Evolutionary conservation across 2,888 invertebrate species (phyloP).

Genomic region (Drosophila nr. perissopoda): DNA sequence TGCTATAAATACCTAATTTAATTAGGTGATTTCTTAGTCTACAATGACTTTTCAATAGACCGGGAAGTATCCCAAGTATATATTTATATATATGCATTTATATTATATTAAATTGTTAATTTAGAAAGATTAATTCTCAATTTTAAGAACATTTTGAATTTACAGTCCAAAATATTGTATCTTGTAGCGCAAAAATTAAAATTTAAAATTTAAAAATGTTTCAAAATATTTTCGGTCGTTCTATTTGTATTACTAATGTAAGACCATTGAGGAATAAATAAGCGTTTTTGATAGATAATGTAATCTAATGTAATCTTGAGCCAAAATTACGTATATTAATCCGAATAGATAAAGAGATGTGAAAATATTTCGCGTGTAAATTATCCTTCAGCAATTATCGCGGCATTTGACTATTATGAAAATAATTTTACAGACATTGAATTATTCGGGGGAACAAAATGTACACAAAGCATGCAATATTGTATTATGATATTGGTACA

Average conservation of each 20-base stretch:
- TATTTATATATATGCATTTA: too few species aligned
- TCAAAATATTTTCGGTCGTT: neutral
- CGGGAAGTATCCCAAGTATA: too few species aligned
- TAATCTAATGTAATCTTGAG: neutral
- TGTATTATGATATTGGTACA: neutral
- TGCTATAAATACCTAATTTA: too few species aligned
- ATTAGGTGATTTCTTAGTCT: too few species aligned
- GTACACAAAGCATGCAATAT: neutral
- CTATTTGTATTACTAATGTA: neutral
- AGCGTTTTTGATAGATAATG: neutral
- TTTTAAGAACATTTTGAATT: neutral
- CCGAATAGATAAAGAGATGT: neutral
- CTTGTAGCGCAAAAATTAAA: neutral
- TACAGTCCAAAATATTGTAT: neutral
- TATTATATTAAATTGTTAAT: neutral
- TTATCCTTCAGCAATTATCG: neutral
- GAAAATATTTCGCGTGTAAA: neutral
- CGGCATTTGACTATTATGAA: neutral
- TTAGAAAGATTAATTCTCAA: neutral
- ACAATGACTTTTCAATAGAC: too few species aligned
- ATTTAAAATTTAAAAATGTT: neutral
- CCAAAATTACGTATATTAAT: neutral
- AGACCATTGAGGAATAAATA: neutral
- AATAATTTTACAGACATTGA: neutral
- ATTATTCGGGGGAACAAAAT: neutral